phyloP scores from a whole-genome alignment of 2,888 invertebrate species.

The Xylota sylvarum region DNA sequence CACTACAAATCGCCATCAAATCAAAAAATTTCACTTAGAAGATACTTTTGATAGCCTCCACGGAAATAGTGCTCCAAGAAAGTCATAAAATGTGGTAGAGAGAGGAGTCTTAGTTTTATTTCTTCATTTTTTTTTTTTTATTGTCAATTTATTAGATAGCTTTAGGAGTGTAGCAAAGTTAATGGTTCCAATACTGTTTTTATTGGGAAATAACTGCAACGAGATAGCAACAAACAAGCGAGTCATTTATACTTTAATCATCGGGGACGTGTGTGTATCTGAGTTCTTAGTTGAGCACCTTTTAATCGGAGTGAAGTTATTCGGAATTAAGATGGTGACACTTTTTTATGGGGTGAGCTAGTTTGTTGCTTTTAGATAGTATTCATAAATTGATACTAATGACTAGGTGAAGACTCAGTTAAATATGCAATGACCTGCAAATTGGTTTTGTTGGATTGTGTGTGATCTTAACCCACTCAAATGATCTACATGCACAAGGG shows the following conservation, averaged over 20 bases:
- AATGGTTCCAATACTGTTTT: conserved; percentile 58
- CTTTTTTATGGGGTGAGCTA: not conserved
- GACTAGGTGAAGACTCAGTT: not conserved
- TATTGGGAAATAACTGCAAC: conserved; percentile 69
- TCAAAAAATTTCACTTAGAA: conserved; percentile 42
- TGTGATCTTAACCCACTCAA: not conserved
- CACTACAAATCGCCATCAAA: conserved; percentile 54
- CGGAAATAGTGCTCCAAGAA: conserved; percentile 24
- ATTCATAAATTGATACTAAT: not conserved
- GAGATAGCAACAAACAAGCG: conserved; percentile 59
- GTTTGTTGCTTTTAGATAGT: not conserved
- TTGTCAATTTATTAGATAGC: conserved; percentile 54
- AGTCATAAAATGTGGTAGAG: conserved; percentile 59
- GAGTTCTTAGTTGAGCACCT: conserved; percentile 43
- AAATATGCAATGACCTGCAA: not conserved
- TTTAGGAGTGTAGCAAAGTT: conserved; percentile 47
- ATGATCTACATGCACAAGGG: not conserved
- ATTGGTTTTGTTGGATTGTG: not conserved
- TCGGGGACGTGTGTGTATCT: conserved; percentile 6
- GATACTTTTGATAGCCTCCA: conserved; percentile 19
- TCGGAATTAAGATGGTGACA: not conserved
- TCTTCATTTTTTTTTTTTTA: conserved; percentile 32
- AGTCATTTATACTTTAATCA: conserved; percentile 36
- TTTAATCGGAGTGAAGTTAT: conserved; percentile 24
- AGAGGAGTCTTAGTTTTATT: conserved; percentile 34